Evolutionary conservation across 2,113 vertebrate genomes (phyloP).

Genomic region (Gila orcuttii): DNA sequence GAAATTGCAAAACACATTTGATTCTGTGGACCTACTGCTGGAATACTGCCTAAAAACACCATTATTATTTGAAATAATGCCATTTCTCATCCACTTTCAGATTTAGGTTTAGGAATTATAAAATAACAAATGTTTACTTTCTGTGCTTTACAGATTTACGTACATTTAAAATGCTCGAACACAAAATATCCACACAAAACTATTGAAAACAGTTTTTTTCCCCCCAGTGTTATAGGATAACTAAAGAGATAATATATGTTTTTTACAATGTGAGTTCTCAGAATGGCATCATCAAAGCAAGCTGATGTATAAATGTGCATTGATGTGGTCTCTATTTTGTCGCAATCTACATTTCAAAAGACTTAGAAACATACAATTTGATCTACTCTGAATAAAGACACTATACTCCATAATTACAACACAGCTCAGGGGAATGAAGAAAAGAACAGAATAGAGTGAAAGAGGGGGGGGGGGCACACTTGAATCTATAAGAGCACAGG

Average conservation of each 20-base stretch:
- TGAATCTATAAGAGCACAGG: slow-evolving; percentile 39
- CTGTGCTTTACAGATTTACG: background rate
- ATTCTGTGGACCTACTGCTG: slow-evolving; percentile 36
- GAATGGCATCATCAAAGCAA: background rate
- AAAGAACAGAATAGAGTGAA: slow-evolving; percentile 6
- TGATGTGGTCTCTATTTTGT: background rate
- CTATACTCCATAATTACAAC: slow-evolving; percentile 16
- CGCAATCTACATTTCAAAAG: background rate
- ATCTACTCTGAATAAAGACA: background rate
- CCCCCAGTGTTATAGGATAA: background rate
- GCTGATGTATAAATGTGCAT: background rate
- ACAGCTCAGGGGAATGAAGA: background rate
- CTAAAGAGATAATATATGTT: background rate
- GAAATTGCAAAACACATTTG: slow-evolving; percentile 31
- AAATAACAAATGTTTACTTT: background rate
- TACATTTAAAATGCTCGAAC: background rate
- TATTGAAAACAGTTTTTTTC: background rate
- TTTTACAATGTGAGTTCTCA: background rate
- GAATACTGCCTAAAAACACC: slow-evolving; percentile 13
- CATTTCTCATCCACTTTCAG: slow-evolving; percentile 25
- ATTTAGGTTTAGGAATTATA: background rate
- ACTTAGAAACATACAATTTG: background rate
- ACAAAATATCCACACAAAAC: background rate
- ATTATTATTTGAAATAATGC: slow-evolving; percentile 1
- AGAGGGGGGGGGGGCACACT: slow-evolving; percentile 35